These are phyloP conservation scores for Porites divaricata DNA, from an alignment of 92 coral and sea anemone genomes.

Conservation along the genomic window DNA sequence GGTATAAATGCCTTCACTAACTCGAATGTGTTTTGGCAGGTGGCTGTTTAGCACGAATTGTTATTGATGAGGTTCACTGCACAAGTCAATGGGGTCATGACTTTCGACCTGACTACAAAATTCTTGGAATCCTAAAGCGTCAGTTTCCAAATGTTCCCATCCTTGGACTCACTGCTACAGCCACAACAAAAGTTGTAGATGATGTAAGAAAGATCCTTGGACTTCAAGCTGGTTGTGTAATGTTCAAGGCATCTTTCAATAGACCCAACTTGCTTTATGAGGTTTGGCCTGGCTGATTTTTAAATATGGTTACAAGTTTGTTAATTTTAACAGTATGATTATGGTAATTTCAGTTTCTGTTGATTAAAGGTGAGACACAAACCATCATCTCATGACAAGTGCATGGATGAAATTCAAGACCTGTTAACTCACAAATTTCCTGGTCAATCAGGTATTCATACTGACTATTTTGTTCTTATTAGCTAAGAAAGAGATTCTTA, in stretches of 20 bases:
- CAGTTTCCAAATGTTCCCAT: conserved; percentile 94
- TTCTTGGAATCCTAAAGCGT: conserved; percentile 95
- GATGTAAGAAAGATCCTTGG: conserved; percentile 93
- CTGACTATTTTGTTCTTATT: neutral
- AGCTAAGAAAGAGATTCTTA: no score
- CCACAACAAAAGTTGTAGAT: conserved; percentile 91
- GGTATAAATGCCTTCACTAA: no score
- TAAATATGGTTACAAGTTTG: neutral
- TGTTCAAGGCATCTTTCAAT: conserved; percentile 94
- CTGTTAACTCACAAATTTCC: conserved; percentile 72
- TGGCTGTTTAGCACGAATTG: conserved; percentile 85
- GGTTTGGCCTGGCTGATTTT: conserved; percentile 45
- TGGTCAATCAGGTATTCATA: conserved; percentile 77
- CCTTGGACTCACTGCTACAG: conserved; percentile 96
- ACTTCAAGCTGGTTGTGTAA: conserved; percentile 78
- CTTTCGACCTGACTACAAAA: conserved; percentile 97
- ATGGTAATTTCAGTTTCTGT: neutral
- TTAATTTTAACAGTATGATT: neutral
- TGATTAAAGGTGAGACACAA: conserved; percentile 65
- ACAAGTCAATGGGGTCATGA: conserved; percentile 99
- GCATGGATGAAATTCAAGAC: conserved; percentile 72
- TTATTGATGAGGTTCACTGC: conserved; percentile 97
- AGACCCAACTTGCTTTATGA: conserved; percentile 93
- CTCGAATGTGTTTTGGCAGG: conserved; percentile 31
- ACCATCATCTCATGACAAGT: conserved; percentile 71